phyloP scores from a whole-genome alignment of 2,888 invertebrate genomes.

The Ichneumoninae sp. region DNA sequence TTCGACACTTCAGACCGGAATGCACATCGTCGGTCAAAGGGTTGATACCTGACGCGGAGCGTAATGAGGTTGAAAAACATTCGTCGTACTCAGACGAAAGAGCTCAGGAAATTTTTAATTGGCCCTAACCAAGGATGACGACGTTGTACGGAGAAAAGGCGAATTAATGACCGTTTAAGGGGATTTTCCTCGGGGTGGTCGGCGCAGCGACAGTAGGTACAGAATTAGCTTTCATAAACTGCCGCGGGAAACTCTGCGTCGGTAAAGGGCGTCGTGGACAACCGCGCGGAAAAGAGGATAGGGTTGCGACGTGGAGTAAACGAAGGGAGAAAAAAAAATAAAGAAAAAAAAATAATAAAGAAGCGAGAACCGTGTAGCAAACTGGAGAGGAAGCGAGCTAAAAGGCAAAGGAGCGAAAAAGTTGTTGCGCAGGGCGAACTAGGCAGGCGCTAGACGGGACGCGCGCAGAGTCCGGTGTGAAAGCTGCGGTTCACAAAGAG shows the following conservation, averaged over 20 bases:
- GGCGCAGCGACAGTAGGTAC: conserved; percentile 70
- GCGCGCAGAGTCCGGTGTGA: conserved; percentile 61
- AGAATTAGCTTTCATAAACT: conserved; percentile 30
- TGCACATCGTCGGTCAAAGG: not conserved
- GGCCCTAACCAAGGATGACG: not conserved
- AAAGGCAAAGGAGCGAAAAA: conserved; percentile 24
- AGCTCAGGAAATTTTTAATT: not conserved
- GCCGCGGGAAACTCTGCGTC: not conserved
- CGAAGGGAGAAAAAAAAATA: conserved; percentile 20
- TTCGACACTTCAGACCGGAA: not conserved
- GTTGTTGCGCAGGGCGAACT: conserved; percentile 27
- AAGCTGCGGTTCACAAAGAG: conserved; percentile 73
- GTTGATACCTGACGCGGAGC: not conserved
- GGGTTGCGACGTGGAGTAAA: conserved; percentile 20
- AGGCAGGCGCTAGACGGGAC: not conserved
- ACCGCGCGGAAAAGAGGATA: conserved; percentile 35
- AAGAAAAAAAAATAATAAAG: conserved; percentile 11
- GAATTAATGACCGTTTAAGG: conserved; percentile 82
- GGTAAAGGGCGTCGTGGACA: conserved; percentile 46
- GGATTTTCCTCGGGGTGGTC: conserved; percentile 81
- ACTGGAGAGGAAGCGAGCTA: conserved; percentile 70
- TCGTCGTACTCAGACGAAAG: not conserved
- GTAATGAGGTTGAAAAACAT: not conserved
- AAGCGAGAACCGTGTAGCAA: conserved; percentile 25
- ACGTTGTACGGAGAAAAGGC: not conserved